Evolutionary conservation across 2,888 invertebrate genomes (phyloP).

Genomic region (Pteria penguin): DNA sequence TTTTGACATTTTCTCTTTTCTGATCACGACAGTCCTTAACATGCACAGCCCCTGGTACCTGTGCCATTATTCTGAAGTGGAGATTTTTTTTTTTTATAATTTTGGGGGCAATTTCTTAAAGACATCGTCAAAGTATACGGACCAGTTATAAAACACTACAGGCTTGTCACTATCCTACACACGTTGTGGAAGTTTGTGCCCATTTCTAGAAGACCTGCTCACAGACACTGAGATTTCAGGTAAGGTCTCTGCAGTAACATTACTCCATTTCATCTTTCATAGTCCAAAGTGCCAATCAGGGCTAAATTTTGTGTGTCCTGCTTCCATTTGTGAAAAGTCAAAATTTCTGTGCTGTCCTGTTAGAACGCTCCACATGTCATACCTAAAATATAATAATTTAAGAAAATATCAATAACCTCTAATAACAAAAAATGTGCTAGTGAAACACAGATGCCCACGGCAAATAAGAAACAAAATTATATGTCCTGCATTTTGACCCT

Average conservation of each 20-base stretch:
- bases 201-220: constrained; percentile 13
- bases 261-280: neutral
- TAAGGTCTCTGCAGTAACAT: constrained; percentile 25
- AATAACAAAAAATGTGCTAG: too few relatives aligned
- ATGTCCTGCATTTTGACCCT: too few relatives aligned
- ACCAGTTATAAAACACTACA: too few relatives aligned
- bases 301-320: constrained; percentile 40
- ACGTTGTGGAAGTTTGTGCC: constrained; percentile 33
- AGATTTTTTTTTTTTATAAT: neutral
- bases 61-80: constrained; percentile 1
- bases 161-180: neutral
- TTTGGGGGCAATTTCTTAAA: neutral
- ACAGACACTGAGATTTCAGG: constrained; percentile 18
- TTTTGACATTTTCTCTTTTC: neutral
- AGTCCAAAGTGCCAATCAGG: constrained; percentile 17
- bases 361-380: constrained; percentile 45
- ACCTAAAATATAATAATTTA: neutral
- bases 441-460: too few relatives aligned
- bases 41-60: neutral
- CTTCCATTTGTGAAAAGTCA: constrained; percentile 36
- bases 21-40: neutral
- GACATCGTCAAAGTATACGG: too few relatives aligned
- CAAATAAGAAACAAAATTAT: too few relatives aligned
- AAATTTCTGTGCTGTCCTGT: constrained; percentile 27
- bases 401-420: too few relatives aligned